Base-by-base conservation (phyloP, 2,797 vertebrate species). In the Propithecus deckenii region DNA sequence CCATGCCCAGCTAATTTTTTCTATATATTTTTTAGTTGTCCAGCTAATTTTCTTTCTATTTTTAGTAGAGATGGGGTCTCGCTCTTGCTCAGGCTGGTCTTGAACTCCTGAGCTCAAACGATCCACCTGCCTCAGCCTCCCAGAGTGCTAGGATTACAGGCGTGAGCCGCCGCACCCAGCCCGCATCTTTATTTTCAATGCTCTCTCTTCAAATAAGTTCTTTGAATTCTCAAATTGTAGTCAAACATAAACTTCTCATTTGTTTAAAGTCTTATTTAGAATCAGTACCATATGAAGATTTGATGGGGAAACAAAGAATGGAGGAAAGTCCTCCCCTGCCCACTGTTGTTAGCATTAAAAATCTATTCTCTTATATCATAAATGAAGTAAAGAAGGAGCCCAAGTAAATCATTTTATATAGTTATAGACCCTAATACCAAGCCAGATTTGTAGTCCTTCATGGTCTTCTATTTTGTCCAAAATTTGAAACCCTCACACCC, bases 131-230 rank as follows among this genome's bases (percentile, higher is more conserved):
- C 52, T 55, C 3, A 5, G 52, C 52, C 22, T 55, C 20, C 52
- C 52, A 9, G 20, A 9, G 20, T 22, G 22, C 22, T 9, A 23
- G 52, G 52, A 55, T 9, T 55, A 9, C 8, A 23, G 52, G 20
- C 8, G 2, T 55, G 52, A 22, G 20, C 52, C 20, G 22, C 52
- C 8, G 8, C 8, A 8, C 52, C 52, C 8, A 6, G 20, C 20
- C 52, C 35, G 86, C 89, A 97, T 13, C 20, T 97, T 78, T 86
- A 95, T 55, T 92, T 94, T 79, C 81, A 92, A 25, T 79, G 46
- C 55, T 95, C 87, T 79, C 83, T 94, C 78, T 94, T 86, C 86
- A 78, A 85, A 80, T 38, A 90, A 81, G 11, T 86, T 95, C n/a
- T 88, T 61, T 67, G 30, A 59, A 86, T 83, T 96, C 30, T 96